Percentiles rank a stretch among this genome's conserved stretches.
Conservation (phyloP, 2,888 invertebrate species). For the Cataglyphis rosenhaueri region DNA sequence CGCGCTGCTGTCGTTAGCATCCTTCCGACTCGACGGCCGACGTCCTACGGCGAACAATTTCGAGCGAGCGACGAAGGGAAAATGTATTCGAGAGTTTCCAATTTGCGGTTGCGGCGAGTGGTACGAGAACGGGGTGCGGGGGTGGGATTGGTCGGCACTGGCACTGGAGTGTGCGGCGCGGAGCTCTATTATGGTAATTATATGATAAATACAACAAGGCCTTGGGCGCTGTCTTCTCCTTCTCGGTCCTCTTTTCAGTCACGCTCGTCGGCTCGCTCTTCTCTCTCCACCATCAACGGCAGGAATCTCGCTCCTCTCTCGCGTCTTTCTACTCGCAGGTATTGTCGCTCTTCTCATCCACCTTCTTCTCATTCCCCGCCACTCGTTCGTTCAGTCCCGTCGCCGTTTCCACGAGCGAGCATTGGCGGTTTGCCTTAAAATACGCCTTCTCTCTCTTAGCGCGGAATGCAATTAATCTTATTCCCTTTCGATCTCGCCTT, state of each 20-base stretch:
- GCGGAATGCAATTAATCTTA: slow-evolving; percentile 85
- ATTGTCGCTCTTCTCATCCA: slow-evolving; percentile 71
- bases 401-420: slow-evolving; percentile 69
- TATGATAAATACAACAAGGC: slow-evolving; percentile 86
- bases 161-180: slow-evolving; percentile 75
- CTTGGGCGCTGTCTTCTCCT: slow-evolving; percentile 80
- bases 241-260: slow-evolving; percentile 70
- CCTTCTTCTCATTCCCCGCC: slow-evolving; percentile 45
- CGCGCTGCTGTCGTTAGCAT: slow-evolving; percentile 61
- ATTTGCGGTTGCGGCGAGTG: slow-evolving; percentile 82
- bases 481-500: slow-evolving; percentile 76
- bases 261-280: slow-evolving; percentile 68
- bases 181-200: slow-evolving; percentile 85
- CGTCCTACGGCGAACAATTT: slow-evolving; percentile 73
- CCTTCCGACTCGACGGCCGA: slow-evolving; percentile 57
- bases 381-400: slow-evolving; percentile 65
- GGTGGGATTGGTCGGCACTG: slow-evolving; percentile 63
- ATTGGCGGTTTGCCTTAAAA: slow-evolving; percentile 82
- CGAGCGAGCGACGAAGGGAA: slow-evolving; percentile 71
- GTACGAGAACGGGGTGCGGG: slow-evolving; percentile 58
- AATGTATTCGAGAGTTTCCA: slow-evolving; percentile 84
- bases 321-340: slow-evolving; percentile 65
- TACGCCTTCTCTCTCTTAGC: slow-evolving; percentile 77
- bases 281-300: slow-evolving; percentile 81
- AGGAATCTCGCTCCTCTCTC: slow-evolving; percentile 78